Evolutionary conservation across 1,140 invertebrate genomes (phyloP).

Genomic region (Tachypleus tridentatus): DNA sequence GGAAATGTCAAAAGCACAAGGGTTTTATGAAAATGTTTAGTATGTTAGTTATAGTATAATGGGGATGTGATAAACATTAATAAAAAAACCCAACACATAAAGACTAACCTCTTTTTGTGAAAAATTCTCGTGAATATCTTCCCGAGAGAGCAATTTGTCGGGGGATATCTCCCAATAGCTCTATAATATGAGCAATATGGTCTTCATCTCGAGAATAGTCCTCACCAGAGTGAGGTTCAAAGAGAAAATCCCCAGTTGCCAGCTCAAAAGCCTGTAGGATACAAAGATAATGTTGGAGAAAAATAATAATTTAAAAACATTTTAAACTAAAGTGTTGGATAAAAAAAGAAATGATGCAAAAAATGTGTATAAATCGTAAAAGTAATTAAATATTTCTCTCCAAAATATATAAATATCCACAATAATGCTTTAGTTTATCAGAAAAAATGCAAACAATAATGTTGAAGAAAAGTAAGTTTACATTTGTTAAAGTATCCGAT

Average conservation of each 20-base stretch:
- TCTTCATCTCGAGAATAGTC: slow-evolving; percentile 85
- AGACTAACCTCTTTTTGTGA: slow-evolving; percentile 64
- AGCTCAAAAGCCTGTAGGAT: slow-evolving; percentile 74
- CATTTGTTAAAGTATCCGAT: too few species aligned
- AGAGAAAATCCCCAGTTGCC: slow-evolving; percentile 96
- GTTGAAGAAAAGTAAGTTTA: too few species aligned
- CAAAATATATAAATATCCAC: neutral
- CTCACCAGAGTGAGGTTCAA: slow-evolving; percentile 85
- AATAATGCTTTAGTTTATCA: neutral
- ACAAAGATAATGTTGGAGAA: too few species aligned
- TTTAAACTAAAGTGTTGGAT: too few species aligned
- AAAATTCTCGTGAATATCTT: slow-evolving; percentile 83
- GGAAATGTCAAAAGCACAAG: too few species aligned
- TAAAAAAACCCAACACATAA: too few species aligned
- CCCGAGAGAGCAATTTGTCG: slow-evolving; percentile 75
- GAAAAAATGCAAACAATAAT: too few species aligned
- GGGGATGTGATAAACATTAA: too few species aligned
- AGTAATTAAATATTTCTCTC: slow-evolving; percentile 2
- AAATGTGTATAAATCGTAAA: slow-evolving; percentile 1
- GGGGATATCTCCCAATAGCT: slow-evolving; percentile 91
- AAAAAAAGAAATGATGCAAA: slow-evolving; percentile 4
- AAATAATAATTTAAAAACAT: too few species aligned
- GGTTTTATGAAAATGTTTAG: too few species aligned
- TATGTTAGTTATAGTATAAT: too few species aligned
- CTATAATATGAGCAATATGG: slow-evolving; percentile 96